Conservation (phyloP, 2,888 invertebrate genomes). For the Homarus gammarus region DNA sequence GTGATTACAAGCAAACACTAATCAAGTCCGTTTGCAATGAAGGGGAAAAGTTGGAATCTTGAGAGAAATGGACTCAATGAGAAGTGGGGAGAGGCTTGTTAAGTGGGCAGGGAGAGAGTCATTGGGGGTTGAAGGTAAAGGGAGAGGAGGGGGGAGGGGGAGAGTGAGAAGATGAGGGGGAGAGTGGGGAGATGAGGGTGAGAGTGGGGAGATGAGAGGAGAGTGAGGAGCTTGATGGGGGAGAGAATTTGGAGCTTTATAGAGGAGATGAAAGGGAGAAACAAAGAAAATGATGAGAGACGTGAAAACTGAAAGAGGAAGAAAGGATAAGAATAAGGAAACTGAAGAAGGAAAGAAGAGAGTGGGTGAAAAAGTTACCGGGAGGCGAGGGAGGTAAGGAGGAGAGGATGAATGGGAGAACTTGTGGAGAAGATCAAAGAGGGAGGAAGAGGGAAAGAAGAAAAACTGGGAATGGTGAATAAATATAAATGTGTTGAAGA, state of each 20-base stretch:
- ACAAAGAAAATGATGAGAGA: too few relatives aligned
- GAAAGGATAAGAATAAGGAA: background rate
- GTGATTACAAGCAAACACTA: constrained; percentile 44
- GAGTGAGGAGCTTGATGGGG: background rate
- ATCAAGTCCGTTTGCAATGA: constrained; percentile 26
- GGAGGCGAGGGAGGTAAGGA: background rate
- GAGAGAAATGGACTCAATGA: background rate
- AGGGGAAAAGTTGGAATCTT: constrained; percentile 7
- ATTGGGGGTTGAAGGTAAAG: constrained; percentile 9
- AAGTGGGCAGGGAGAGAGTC: background rate
- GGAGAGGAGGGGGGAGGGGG: background rate
- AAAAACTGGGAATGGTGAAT: too few relatives aligned
- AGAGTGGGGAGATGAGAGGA: constrained; percentile 12
- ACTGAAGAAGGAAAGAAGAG: background rate
- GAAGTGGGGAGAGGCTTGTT: constrained; percentile 5
- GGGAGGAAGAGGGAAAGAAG: too few relatives aligned
- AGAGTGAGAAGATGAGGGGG: background rate
- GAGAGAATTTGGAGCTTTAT: background rate
- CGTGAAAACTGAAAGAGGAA: too few relatives aligned
- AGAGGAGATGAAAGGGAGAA: background rate
- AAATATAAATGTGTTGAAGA: too few relatives aligned
- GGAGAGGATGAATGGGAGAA: background rate
- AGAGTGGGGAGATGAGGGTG: background rate
- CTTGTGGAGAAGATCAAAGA: too few relatives aligned
- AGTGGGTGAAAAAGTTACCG: background rate